Conservation (phyloP, 2,797 vertebrate species). For the Pogoniulus pusillus region DNA sequence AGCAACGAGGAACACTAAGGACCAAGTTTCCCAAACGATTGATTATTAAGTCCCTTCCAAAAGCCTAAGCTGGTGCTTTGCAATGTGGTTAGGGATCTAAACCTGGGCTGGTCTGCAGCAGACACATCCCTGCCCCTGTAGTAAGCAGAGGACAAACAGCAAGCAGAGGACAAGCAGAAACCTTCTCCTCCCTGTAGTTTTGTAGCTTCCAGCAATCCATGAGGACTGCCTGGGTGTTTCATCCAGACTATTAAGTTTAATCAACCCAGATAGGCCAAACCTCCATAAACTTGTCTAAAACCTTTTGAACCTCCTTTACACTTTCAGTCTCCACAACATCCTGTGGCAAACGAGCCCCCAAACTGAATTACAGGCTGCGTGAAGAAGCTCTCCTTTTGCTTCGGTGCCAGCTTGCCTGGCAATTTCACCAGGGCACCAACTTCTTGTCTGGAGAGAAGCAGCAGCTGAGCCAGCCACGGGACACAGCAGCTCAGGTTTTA, state of each 20-base stretch:
- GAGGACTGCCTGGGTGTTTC: not conserved
- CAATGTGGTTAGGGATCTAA: not conserved
- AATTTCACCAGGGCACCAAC: not conserved
- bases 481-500: not conserved
- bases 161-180: not conserved
- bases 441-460: not conserved
- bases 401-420: not conserved
- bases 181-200: not conserved
- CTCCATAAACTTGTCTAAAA: conserved; percentile 41
- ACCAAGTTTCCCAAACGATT: not conserved
- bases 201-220: conserved; percentile 31
- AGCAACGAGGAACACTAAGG: not conserved
- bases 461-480: not conserved
- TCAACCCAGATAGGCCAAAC: not conserved
- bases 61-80: not conserved
- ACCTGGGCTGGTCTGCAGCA: not conserved
- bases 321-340: conserved; percentile 23
- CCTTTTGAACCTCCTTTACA: conserved; percentile 42
- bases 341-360: conserved; percentile 47
- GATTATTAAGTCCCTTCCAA: not conserved
- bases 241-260: not conserved
- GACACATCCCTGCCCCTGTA: accelerated
- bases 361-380: conserved; percentile 14
- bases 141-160: not conserved
- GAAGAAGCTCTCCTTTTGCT: conserved; percentile 9